These are phyloP conservation scores for Macrobrachium nipponense DNA, from an alignment of 1,140 invertebrate species.

Conservation along the genomic window DNA sequence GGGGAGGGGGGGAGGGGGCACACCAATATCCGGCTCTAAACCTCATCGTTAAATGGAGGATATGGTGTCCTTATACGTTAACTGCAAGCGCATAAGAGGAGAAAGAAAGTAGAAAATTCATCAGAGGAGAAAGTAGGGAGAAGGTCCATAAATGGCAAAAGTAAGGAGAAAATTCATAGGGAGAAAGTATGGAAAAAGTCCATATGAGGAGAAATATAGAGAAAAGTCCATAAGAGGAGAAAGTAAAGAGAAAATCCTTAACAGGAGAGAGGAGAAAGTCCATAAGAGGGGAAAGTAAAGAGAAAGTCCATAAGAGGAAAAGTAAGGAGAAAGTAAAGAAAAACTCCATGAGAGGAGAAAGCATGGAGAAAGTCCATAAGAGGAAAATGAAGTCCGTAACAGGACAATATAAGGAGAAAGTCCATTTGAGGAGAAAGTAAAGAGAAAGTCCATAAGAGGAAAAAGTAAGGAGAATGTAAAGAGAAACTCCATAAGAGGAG, in stretches of 20 bases:
- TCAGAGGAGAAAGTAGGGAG: no score
- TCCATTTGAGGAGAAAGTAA: not conserved
- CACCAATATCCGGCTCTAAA: no score
- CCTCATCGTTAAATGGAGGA: no score
- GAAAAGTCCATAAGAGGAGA: not conserved
- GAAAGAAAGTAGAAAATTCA: no score
- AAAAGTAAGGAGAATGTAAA: not conserved
- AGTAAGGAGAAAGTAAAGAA: not conserved
- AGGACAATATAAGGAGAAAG: not conserved
- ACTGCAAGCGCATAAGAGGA: not conserved
- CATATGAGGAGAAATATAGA: no score
- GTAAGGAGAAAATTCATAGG: not conserved
- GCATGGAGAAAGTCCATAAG: not conserved
- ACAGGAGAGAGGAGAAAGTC: not conserved
- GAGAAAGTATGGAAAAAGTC: not conserved
- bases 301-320: not conserved
- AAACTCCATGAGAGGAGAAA: not conserved
- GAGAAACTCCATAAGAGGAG: not conserved
- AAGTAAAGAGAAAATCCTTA: not conserved
- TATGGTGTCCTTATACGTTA: no score
- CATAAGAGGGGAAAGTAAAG: not conserved
- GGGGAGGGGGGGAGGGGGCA: no score
- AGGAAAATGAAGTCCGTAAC: not conserved
- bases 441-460: not conserved
- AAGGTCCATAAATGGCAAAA: no score